These are phyloP conservation scores for Drosophila kuntzei DNA, from an alignment of 2,888 invertebrate species.

Conservation along the genomic window DNA sequence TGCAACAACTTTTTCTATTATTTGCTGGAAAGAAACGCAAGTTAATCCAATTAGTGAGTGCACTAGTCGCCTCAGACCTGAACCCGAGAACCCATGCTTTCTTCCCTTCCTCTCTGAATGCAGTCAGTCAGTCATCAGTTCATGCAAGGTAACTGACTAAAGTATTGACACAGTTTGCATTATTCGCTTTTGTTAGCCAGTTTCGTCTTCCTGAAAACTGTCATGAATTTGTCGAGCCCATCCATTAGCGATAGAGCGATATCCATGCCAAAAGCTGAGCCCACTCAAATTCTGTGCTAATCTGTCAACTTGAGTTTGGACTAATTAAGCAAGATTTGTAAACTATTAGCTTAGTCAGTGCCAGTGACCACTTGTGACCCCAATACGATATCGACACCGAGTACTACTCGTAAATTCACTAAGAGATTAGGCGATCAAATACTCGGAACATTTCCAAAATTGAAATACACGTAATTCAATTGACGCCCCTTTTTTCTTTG, in stretches of 20 bases:
- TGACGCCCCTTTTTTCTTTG: slow-evolving; percentile 63
- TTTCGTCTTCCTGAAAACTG: slow-evolving; percentile 58
- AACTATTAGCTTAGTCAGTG: slow-evolving; percentile 65
- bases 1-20: slow-evolving; percentile 65
- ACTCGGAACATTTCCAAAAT: slow-evolving; percentile 8
- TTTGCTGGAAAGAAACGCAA: slow-evolving; percentile 66
- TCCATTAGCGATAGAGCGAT: slow-evolving; percentile 4
- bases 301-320: slow-evolving; percentile 63
- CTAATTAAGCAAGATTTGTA: slow-evolving; percentile 73
- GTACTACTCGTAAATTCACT: slow-evolving; percentile 19
- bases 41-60: slow-evolving; percentile 73
- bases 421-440: slow-evolving; percentile 47
- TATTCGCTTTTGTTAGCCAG: slow-evolving; percentile 45
- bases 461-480: slow-evolving; percentile 48
- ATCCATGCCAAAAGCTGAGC: slow-evolving; percentile 33
- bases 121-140: slow-evolving; percentile 5
- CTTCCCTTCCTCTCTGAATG: neutral
- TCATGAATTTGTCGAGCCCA: slow-evolving; percentile 17
- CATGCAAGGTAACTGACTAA: slow-evolving; percentile 62
- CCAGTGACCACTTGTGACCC: slow-evolving; percentile 47
- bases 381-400: slow-evolving; percentile 50
- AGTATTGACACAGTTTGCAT: slow-evolving; percentile 71
- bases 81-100: slow-evolving; percentile 26
- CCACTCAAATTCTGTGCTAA: slow-evolving; percentile 67
- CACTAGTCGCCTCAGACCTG: slow-evolving; percentile 42